A percentile compares a stretch with the other conserved stretches of the same genome.
Evolutionary conservation across 2,113 vertebrate genomes (phyloP).

Genomic region (Indicator maculatus): DNA sequence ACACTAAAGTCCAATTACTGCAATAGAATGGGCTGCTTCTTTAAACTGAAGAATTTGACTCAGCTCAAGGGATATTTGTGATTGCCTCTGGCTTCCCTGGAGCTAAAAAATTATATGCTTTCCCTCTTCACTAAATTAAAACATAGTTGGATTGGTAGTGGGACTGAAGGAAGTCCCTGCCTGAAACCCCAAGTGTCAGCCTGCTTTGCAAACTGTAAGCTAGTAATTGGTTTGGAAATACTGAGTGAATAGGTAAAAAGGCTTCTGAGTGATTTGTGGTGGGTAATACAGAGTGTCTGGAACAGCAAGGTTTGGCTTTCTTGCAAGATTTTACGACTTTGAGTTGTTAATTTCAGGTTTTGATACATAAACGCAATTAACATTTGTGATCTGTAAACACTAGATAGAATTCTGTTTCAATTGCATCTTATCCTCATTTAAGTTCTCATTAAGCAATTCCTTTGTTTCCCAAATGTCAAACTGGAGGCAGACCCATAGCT

Average conservation of each 20-base stretch:
- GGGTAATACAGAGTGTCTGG: neutral
- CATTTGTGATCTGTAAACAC: slow-evolving; percentile 4
- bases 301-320: neutral
- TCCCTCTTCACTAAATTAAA: slow-evolving; percentile 76
- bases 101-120: slow-evolving; percentile 74
- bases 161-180: slow-evolving; percentile 66
- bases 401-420: neutral
- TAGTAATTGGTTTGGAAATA: slow-evolving; percentile 76
- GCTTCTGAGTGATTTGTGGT: slow-evolving; percentile 39
- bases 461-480: slow-evolving; percentile 10
- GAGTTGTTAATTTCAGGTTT: slow-evolving; percentile 14
- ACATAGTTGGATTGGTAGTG: slow-evolving; percentile 69
- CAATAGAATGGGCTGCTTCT: slow-evolving; percentile 57
- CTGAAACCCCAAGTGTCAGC: slow-evolving; percentile 64
- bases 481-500: fast-evolving
- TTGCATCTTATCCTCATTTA: neutral
- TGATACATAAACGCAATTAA: slow-evolving; percentile 20
- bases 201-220: slow-evolving; percentile 68
- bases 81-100: slow-evolving; percentile 72
- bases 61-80: slow-evolving; percentile 73
- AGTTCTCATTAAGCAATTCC: neutral
- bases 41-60: slow-evolving; percentile 70
- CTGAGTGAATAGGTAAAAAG: slow-evolving; percentile 68
- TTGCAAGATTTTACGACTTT: neutral
- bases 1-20: slow-evolving; percentile 72